Percentiles rank a stretch among this genome's conserved stretches.
Conservation (phyloP, 2,113 vertebrate genomes). For the Triplophysa siluroides region DNA sequence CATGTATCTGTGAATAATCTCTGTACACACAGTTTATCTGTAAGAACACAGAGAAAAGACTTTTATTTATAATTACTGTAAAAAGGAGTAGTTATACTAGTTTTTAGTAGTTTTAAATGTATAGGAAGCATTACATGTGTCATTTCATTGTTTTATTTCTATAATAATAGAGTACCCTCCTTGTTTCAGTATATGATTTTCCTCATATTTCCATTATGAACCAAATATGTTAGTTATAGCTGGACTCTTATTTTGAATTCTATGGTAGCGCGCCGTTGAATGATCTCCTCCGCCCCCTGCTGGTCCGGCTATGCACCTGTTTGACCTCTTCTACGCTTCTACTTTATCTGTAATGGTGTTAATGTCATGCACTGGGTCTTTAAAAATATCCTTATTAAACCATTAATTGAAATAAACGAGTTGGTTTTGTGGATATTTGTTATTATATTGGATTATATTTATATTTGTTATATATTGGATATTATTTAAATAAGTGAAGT, state of each 20-base stretch:
- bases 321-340: no score
- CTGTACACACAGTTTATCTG: background rate
- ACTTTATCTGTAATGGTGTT: no score
- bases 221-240: background rate
- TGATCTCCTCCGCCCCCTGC: background rate
- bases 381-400: no score
- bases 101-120: no score
- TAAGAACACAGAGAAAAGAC: background rate
- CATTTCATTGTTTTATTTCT: background rate
- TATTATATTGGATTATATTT: no score
- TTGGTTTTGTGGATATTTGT: no score
- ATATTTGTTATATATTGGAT: no score
- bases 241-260: background rate
- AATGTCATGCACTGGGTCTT: no score
- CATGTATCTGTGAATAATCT: background rate
- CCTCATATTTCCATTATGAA: no score
- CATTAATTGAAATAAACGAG: no score
- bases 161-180: background rate
- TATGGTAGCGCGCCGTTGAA: background rate
- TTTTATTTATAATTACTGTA: background rate
- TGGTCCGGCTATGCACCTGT: background rate
- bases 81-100: background rate
- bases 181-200: background rate
- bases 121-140: background rate
- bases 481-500: no score